These are phyloP conservation scores for Mesoligia furuncula DNA, from an alignment of 2,888 invertebrate genomes.

Conservation along the genomic window DNA sequence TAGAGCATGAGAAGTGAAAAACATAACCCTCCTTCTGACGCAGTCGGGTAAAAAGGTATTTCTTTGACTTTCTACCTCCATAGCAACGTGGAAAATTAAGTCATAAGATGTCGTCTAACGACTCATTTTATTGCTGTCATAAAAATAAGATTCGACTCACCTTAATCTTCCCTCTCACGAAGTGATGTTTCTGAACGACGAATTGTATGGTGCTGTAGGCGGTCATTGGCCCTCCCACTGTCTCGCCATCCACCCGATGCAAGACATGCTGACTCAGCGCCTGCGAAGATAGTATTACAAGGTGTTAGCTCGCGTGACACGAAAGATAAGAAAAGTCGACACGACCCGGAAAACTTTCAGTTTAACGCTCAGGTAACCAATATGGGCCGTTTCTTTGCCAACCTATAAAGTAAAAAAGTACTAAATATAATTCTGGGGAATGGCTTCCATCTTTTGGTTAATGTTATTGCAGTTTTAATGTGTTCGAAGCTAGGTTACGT, in stretches of 20 bases:
- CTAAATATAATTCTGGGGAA: conserved; percentile 22
- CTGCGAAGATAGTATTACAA: conserved; percentile 71
- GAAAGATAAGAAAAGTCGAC: conserved; percentile 52
- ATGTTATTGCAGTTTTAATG: conserved; percentile 54
- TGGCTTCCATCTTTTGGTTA: conserved; percentile 41
- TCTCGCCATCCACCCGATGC: conserved; percentile 83
- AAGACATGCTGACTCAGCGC: conserved; percentile 84
- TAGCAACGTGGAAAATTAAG: conserved; percentile 29
- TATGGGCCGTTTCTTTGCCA: conserved; percentile 38
- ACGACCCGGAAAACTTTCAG: conserved; percentile 48
- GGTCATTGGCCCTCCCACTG: conserved; percentile 82
- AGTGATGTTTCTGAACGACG: conserved; percentile 85
- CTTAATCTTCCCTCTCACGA: conserved; percentile 83
- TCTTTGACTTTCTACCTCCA: neutral
- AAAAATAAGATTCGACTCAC: conserved; percentile 66
- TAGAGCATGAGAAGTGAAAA: too few species aligned
- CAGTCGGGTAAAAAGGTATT: too few species aligned
- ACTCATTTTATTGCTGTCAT: conserved; percentile 38
- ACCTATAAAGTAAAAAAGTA: conserved; percentile 42
- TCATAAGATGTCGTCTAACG: conserved; percentile 34
- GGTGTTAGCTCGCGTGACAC: conserved; percentile 63
- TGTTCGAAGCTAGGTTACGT: conserved; percentile 18
- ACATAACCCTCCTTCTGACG: too few species aligned
- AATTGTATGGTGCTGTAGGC: conserved; percentile 87
- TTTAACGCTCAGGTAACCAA: conserved; percentile 52